Percentiles rank a stretch among this genome's conserved stretches.
Evolutionary conservation across 2,888 invertebrate species (phyloP).

Genomic region (Acleris emargana): DNA sequence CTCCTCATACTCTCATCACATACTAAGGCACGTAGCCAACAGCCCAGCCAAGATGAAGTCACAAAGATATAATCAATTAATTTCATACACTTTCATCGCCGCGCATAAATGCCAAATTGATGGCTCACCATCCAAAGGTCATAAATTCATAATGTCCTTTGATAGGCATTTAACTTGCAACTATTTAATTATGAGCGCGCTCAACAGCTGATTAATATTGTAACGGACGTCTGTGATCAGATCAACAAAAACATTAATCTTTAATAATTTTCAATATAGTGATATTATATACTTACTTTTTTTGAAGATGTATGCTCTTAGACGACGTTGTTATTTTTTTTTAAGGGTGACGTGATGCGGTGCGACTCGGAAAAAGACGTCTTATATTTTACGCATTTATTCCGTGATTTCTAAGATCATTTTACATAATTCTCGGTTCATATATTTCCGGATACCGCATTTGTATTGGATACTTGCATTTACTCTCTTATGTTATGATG

Average conservation of each 20-base stretch:
- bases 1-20: slow-evolving; percentile 3
- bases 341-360: too few species aligned
- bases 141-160: not conserved
- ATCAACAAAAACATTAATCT: slow-evolving; percentile 8
- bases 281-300: too few species aligned
- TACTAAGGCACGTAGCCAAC: slow-evolving; percentile 19
- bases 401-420: too few species aligned
- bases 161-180: not conserved
- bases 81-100: slow-evolving; percentile 31
- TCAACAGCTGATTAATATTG: not conserved
- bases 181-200: not conserved
- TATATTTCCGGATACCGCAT: too few species aligned
- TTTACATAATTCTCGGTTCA: too few species aligned
- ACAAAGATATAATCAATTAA: slow-evolving; percentile 25
- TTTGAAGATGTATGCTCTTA: too few species aligned
- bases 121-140: not conserved
- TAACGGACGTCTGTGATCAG: not conserved
- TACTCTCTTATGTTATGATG: too few species aligned
- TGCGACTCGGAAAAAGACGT: too few species aligned
- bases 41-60: slow-evolving; percentile 21
- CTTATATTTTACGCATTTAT: too few species aligned
- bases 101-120: slow-evolving; percentile 12
- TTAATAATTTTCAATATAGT: not conserved
- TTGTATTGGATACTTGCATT: too few species aligned
- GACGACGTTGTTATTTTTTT: too few species aligned